Percentiles rank a stretch among this genome's conserved stretches.
phyloP scores from a whole-genome alignment of 2,888 invertebrate species.

The Nebria brevicollis region DNA sequence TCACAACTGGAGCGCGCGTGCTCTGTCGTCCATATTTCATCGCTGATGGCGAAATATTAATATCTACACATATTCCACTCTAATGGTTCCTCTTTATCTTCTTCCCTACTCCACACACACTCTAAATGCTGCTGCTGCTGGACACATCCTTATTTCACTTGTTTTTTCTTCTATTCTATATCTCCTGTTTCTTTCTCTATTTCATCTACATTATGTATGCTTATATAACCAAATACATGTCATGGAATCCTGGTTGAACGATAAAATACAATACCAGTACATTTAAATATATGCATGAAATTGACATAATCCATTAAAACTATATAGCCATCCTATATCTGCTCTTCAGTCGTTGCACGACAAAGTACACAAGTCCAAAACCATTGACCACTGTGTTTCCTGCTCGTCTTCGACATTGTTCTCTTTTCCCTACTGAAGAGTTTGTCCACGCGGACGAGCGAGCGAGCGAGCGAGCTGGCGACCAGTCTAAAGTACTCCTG shows the following conservation, averaged over 20 bases:
- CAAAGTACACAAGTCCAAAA: too few relatives aligned
- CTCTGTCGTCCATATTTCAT: slow-evolving; percentile 58
- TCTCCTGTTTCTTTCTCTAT: background rate
- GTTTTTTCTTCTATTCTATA: background rate
- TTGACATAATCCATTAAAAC: background rate
- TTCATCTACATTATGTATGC: too few relatives aligned
- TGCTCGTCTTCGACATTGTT: background rate
- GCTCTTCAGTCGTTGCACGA: too few relatives aligned
- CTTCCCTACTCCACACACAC: slow-evolving; percentile 28
- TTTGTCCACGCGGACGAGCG: background rate
- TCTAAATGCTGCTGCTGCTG: slow-evolving; percentile 11
- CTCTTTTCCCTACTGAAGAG: background rate
- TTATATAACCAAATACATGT: too few relatives aligned
- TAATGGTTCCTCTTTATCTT: slow-evolving; percentile 52
- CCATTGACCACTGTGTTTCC: background rate
- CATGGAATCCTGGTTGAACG: too few relatives aligned
- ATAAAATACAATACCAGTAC: background rate
- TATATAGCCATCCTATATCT: too few relatives aligned
- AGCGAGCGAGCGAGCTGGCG: background rate
- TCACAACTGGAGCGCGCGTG: slow-evolving; percentile 56
- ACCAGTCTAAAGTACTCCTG: slow-evolving; percentile 34
- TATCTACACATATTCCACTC: slow-evolving; percentile 52
- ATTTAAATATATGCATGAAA: background rate
- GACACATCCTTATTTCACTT: slow-evolving; percentile 16
- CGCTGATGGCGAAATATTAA: slow-evolving; percentile 55